Evolutionary conservation across 2,113 vertebrate genomes (phyloP).

Genomic region (Ranitomeya imitator): DNA sequence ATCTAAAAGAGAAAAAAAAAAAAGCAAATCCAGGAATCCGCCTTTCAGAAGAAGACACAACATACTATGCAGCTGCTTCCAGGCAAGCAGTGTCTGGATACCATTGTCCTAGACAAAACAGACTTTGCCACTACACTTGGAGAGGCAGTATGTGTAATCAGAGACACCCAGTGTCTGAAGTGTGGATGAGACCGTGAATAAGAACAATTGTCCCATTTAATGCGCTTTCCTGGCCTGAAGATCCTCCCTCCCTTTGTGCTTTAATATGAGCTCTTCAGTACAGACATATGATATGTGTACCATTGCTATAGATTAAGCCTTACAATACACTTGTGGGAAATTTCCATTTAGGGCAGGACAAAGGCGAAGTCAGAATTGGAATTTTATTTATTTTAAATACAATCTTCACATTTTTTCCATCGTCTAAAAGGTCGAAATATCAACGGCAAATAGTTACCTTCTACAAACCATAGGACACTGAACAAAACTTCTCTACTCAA

Average conservation of each 20-base stretch:
- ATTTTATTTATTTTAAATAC: not conserved
- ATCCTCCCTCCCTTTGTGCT: slow-evolving; percentile 8
- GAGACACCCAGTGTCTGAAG: slow-evolving; percentile 57
- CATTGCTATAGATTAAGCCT: not conserved
- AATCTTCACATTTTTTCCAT: not conserved
- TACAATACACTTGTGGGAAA: not conserved
- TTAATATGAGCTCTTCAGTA: not conserved
- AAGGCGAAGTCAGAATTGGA: not conserved
- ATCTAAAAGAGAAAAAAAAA: not conserved
- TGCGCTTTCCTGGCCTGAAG: slow-evolving; percentile 15
- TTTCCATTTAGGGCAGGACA: not conserved
- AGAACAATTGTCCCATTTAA: slow-evolving; percentile 53
- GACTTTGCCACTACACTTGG: slow-evolving; percentile 56
- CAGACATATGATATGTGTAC: not conserved
- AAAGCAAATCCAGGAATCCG: slow-evolving; percentile 22
- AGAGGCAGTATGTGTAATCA: slow-evolving; percentile 57
- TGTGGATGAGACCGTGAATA: slow-evolving; percentile 40
- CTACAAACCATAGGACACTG: too few species aligned
- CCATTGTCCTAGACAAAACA: slow-evolving; percentile 59
- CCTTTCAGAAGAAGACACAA: slow-evolving; percentile 43
- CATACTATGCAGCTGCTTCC: slow-evolving; percentile 36
- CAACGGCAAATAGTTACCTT: not conserved
- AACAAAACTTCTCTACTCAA: too few species aligned
- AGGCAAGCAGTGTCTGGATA: slow-evolving; percentile 58
- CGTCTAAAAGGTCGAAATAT: not conserved